A percentile compares a stretch with the other conserved stretches of the same genome.
Evolutionary conservation across 1,140 invertebrate genomes (phyloP).

Genomic region (Pseudomyrmex pallidus): DNA sequence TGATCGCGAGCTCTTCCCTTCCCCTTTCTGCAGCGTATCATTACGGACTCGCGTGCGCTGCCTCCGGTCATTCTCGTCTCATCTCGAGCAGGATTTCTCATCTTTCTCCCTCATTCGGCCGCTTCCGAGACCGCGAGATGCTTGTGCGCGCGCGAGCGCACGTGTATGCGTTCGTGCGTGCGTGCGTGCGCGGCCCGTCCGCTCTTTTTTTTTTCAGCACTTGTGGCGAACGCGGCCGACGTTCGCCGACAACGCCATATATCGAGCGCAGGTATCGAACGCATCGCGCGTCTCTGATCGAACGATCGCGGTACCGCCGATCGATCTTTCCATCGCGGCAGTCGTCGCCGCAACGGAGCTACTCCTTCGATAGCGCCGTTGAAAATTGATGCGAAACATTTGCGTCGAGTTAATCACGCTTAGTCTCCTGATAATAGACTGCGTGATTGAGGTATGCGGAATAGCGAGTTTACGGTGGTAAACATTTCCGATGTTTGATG

Average conservation of each 20-base stretch:
- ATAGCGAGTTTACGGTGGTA: background rate
- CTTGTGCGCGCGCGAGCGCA: background rate
- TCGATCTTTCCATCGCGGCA: slow-evolving; percentile 54
- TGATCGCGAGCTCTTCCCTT: slow-evolving; percentile 63
- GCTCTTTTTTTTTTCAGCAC: slow-evolving; percentile 67
- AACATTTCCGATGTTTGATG: background rate
- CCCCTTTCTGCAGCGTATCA: slow-evolving; percentile 81
- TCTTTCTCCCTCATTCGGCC: slow-evolving; percentile 58
- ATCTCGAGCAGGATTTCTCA: slow-evolving; percentile 70
- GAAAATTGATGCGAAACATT: slow-evolving; percentile 53
- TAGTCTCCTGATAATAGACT: background rate
- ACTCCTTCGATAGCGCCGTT: slow-evolving; percentile 47
- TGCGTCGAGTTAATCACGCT: slow-evolving; percentile 42
- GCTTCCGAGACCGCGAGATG: slow-evolving; percentile 40
- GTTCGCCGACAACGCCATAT: slow-evolving; percentile 44
- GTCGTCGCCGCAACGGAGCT: slow-evolving; percentile 13
- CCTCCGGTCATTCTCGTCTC: slow-evolving; percentile 84
- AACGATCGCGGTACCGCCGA: slow-evolving; percentile 38
- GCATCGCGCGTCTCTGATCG: slow-evolving; percentile 44
- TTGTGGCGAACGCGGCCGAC: slow-evolving; percentile 65
- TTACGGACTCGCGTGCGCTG: slow-evolving; percentile 84
- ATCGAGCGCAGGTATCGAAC: slow-evolving; percentile 30
- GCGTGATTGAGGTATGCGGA: slow-evolving; percentile 23
- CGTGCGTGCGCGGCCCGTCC: slow-evolving; percentile 22
- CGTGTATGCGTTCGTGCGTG: slow-evolving; percentile 9